phyloP scores from a whole-genome alignment of 2,797 vertebrate species.

The Limnodromus scolopaceus region DNA sequence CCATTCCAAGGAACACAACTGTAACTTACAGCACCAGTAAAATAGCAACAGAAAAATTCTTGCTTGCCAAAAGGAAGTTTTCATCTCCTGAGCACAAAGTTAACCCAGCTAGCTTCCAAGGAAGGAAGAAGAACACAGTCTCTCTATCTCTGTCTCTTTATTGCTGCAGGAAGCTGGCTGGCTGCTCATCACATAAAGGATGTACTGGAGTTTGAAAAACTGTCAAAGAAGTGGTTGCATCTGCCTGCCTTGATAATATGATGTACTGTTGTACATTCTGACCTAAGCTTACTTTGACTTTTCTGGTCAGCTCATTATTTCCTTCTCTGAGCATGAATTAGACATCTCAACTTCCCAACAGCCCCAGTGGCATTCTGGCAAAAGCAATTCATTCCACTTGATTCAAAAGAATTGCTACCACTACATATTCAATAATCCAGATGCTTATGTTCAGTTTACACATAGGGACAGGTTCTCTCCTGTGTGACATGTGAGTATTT shows the following conservation, averaged over 20 bases:
- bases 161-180: background rate
- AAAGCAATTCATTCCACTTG: background rate
- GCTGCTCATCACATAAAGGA: background rate
- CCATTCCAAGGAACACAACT: background rate
- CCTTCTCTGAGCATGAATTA: background rate
- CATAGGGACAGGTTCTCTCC: background rate
- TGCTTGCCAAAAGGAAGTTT: background rate
- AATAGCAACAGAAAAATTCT: background rate
- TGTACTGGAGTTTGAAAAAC: background rate
- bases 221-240: background rate
- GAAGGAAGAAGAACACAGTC: background rate
- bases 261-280: background rate
- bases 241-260: background rate
- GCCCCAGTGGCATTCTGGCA: background rate
- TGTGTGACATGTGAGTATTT: background rate
- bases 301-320: background rate
- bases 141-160: background rate
- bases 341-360: background rate
- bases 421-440: background rate
- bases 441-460: background rate
- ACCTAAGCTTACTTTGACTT: background rate
- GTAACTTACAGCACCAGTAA: background rate
- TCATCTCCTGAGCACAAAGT: background rate
- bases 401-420: fast-evolving
- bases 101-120: background rate